phyloP scores from a whole-genome alignment of 2,888 invertebrate genomes.

The Chalcis sispes region DNA sequence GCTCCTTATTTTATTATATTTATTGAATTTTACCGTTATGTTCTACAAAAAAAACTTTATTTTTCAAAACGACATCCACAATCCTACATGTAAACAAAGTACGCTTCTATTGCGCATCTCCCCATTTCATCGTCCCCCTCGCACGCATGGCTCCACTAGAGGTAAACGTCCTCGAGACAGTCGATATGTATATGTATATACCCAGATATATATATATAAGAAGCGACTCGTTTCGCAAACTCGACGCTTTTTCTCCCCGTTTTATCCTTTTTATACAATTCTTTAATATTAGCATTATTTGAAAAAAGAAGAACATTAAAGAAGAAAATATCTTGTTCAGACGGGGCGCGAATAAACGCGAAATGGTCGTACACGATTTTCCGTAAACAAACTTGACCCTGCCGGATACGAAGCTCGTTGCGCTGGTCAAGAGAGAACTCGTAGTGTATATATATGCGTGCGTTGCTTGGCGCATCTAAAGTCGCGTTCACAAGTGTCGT shows the following conservation, averaged over 20 bases:
- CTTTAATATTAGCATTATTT: too few relatives aligned
- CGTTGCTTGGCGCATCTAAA: neutral
- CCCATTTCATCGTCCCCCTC: neutral
- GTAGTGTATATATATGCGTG: slow-evolving; percentile 1
- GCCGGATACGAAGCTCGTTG: slow-evolving; percentile 45
- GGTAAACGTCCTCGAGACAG: slow-evolving; percentile 55
- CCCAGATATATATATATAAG: neutral
- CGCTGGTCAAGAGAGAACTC: slow-evolving; percentile 44
- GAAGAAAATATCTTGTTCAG: neutral
- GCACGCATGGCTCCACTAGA: slow-evolving; percentile 22
- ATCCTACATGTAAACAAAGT: slow-evolving; percentile 55
- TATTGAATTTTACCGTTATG: too few relatives aligned
- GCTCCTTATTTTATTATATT: too few relatives aligned
- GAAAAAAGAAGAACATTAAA: too few relatives aligned
- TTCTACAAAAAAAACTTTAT: too few relatives aligned
- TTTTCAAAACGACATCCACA: too few relatives aligned
- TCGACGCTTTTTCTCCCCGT: slow-evolving; percentile 18
- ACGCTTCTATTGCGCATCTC: slow-evolving; percentile 13
- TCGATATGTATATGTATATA: slow-evolving; percentile 43
- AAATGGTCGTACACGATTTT: slow-evolving; percentile 13
- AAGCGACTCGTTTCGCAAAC: slow-evolving; percentile 9
- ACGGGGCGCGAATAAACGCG: neutral
- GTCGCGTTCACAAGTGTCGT: slow-evolving; percentile 10
- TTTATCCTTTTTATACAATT: too few relatives aligned
- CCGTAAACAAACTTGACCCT: slow-evolving; percentile 59